Evolutionary conservation across 2,797 vertebrate genomes (phyloP).

Genomic region (Yasuhikotakia modesta): DNA sequence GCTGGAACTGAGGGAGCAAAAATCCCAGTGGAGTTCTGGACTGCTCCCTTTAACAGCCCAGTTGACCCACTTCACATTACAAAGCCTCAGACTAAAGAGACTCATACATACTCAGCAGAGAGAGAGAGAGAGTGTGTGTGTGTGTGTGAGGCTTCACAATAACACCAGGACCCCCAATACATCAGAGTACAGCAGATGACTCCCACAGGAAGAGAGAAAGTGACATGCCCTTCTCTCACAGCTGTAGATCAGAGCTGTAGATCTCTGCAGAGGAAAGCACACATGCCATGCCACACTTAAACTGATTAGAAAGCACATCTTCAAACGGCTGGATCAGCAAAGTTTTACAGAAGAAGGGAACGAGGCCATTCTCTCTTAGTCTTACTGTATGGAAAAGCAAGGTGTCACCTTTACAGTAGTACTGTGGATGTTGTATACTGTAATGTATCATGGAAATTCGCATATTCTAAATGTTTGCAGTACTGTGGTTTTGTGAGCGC

Average conservation of each 20-base stretch:
- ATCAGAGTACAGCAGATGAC: conserved; percentile 50
- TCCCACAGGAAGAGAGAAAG: conserved; percentile 37
- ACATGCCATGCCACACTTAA: conserved; percentile 48
- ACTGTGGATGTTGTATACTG: neutral
- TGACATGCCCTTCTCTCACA: conserved; percentile 39
- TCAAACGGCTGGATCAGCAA: conserved; percentile 52
- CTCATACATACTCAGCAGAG: conserved; percentile 26
- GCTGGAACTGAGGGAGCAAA: conserved; percentile 8
- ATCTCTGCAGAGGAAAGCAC: conserved; percentile 48
- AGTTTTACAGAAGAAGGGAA: conserved; percentile 50
- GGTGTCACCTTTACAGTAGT: neutral
- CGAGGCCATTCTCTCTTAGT: conserved; percentile 32
- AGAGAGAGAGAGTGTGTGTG: neutral
- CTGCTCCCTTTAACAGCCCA: conserved; percentile 49
- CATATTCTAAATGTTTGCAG: neutral
- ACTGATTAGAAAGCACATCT: conserved; percentile 62
- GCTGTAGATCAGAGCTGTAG: conserved; percentile 54
- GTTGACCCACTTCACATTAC: conserved; percentile 61
- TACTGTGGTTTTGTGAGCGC: neutral
- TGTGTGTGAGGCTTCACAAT: neutral
- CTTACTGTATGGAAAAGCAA: conserved; percentile 43
- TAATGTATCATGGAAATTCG: no score
- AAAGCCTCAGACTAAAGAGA: conserved; percentile 43
- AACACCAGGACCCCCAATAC: conserved; percentile 29
- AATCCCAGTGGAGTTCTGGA: conserved; percentile 42